phyloP scores from a whole-genome alignment of 2,888 invertebrate species.

The Dynastes grantii region DNA sequence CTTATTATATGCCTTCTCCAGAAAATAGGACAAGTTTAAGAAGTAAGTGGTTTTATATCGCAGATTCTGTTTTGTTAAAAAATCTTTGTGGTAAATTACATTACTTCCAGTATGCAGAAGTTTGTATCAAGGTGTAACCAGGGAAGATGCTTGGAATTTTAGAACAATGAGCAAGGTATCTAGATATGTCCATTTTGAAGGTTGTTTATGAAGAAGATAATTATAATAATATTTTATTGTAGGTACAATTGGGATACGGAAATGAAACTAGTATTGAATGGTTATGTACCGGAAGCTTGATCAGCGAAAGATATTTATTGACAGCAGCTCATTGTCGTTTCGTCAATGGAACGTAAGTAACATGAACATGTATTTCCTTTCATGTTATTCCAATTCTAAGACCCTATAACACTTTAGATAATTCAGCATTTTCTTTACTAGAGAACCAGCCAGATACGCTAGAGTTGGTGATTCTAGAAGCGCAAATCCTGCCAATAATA shows the following conservation, averaged over 20 bases:
- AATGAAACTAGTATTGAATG: slow-evolving; percentile 14
- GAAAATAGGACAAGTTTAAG: slow-evolving; percentile 40
- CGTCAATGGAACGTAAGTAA: neutral
- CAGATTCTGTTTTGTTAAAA: neutral
- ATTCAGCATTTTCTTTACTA: neutral
- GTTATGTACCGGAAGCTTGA: slow-evolving; percentile 12
- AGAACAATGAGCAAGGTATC: slow-evolving; percentile 14
- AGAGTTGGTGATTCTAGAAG: slow-evolving; percentile 15
- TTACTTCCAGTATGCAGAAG: neutral
- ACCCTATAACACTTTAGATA: too few species aligned
- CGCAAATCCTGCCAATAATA: neutral
- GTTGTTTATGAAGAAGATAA: neutral
- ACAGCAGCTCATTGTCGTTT: slow-evolving; percentile 24
- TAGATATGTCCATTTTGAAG: neutral
- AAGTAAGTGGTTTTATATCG: slow-evolving; percentile 1
- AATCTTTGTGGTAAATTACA: neutral
- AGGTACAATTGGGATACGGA: slow-evolving; percentile 25
- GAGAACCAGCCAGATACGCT: neutral
- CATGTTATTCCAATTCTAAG: too few species aligned
- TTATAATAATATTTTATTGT: neutral
- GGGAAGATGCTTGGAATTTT: neutral
- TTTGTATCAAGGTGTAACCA: neutral
- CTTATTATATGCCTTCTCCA: neutral
- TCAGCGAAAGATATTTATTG: slow-evolving; percentile 20
- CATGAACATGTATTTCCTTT: neutral